These are phyloP conservation scores for Limonius californicus DNA, from an alignment of 1,140 invertebrate genomes.

Conservation along the genomic window DNA sequence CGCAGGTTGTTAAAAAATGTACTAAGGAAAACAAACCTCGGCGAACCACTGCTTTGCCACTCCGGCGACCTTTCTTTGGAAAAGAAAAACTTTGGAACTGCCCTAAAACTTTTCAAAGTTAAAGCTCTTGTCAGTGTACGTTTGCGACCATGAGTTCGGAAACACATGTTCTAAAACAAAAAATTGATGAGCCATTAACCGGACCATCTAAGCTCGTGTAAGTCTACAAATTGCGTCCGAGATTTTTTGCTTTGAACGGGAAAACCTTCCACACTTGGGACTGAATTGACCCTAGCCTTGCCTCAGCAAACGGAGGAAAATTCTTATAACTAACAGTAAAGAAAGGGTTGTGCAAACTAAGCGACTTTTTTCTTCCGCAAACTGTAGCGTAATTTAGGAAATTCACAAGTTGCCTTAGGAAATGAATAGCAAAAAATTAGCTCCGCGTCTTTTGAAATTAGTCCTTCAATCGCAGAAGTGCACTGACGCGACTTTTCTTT, in stretches of 20 bases:
- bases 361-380: too few relatives aligned
- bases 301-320: too few relatives aligned
- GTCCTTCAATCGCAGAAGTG: too few relatives aligned
- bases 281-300: neutral
- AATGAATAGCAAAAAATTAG: too few relatives aligned
- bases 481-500: too few relatives aligned
- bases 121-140: neutral
- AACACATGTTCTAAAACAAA: conserved; percentile 5
- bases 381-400: too few relatives aligned
- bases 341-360: too few relatives aligned
- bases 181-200: conserved; percentile 5
- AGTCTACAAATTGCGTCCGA: neutral
- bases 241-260: neutral
- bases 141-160: neutral
- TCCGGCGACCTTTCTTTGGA: neutral
- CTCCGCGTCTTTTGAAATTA: too few relatives aligned
- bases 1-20: too few relatives aligned
- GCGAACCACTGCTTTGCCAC: too few relatives aligned
- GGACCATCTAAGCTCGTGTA: conserved; percentile 1
- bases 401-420: too few relatives aligned
- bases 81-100: neutral
- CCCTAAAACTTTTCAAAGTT: conserved; percentile 1
- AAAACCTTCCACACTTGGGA: neutral
- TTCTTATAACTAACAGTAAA: too few relatives aligned
- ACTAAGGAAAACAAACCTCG: neutral